These are phyloP conservation scores for Mesembrinibis cayennensis DNA, from an alignment of 2,113 vertebrate species.

Conservation along the genomic window DNA sequence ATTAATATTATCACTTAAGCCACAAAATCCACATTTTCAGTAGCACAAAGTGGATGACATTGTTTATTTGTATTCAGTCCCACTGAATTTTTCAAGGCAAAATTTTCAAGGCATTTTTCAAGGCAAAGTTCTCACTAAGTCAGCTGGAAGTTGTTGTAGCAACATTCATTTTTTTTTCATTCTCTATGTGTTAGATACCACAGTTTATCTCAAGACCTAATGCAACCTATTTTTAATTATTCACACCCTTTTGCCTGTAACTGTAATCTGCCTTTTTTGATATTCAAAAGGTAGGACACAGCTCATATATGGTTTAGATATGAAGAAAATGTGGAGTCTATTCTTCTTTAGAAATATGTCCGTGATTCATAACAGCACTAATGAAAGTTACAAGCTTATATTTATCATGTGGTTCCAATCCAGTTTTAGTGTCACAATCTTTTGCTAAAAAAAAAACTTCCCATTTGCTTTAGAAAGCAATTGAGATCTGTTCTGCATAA, in stretches of 20 bases:
- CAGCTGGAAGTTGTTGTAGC: background rate
- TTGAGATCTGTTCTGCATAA: background rate
- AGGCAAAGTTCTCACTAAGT: background rate
- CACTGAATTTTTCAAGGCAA: background rate
- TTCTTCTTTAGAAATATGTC: background rate
- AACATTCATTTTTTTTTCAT: background rate
- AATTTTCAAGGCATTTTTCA: background rate
- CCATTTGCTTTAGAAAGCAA: background rate
- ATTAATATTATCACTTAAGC: background rate
- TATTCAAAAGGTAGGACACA: background rate
- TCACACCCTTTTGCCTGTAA: background rate
- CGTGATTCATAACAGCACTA: background rate
- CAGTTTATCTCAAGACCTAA: background rate
- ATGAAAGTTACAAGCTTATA: background rate
- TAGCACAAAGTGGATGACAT: background rate
- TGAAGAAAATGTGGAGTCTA: background rate
- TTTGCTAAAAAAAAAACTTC: background rate
- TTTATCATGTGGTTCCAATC: background rate
- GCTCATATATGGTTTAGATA: constrained; percentile 32
- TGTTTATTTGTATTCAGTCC: background rate
- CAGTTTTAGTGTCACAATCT: background rate
- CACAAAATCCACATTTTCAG: background rate
- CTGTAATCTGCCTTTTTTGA: background rate
- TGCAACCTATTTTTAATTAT: background rate
- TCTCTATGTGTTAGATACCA: background rate